phyloP scores from a whole-genome alignment of 2,113 vertebrate genomes.

The Oreochromis aureus region DNA sequence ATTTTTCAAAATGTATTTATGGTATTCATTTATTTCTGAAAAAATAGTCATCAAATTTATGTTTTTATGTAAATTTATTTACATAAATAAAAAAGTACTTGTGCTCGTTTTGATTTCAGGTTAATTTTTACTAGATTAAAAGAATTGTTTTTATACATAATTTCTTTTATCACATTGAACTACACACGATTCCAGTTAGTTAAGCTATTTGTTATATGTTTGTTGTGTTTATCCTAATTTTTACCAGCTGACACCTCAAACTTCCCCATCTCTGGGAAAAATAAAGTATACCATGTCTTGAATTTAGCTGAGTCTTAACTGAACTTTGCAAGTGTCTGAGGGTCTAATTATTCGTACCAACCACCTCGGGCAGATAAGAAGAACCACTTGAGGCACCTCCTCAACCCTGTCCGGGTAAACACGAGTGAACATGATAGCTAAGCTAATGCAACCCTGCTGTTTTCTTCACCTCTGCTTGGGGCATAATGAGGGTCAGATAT shows the following conservation, averaged over 20 bases:
- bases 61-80: neutral
- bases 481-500: neutral
- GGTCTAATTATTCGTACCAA: neutral
- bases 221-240: neutral
- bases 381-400: neutral
- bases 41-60: neutral
- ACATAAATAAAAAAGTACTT: neutral
- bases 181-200: neutral
- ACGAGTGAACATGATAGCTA: neutral
- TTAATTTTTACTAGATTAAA: neutral
- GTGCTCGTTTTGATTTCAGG: neutral
- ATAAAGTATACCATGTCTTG: neutral
- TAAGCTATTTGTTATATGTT: neutral
- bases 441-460: neutral
- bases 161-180: neutral
- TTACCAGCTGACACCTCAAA: neutral
- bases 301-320: neutral
- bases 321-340: neutral
- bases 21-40: too few species aligned
- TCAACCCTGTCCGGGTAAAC: neutral
- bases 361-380: neutral
- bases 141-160: neutral
- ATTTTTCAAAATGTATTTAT: too few species aligned
- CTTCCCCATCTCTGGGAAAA: neutral
- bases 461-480: neutral